These are phyloP conservation scores for Lochmaea capreae DNA, from an alignment of 2,888 invertebrate genomes.

Conservation along the genomic window DNA sequence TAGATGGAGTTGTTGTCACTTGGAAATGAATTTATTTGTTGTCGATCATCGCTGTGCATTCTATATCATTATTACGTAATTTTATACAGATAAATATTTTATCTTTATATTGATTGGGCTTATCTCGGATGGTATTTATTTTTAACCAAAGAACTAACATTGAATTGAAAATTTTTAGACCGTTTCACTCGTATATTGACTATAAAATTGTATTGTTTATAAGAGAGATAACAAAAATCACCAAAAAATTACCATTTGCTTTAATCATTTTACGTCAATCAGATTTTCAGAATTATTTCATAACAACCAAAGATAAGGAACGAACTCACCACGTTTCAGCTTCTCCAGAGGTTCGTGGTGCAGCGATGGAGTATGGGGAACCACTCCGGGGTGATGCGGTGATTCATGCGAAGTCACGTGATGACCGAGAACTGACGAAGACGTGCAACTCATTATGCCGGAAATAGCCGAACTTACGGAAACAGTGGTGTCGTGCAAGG, in stretches of 20 bases:
- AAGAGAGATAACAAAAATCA: too few species aligned
- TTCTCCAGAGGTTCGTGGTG: constrained; percentile 83
- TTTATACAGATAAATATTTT: neutral
- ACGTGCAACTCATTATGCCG: constrained; percentile 70
- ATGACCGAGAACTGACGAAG: constrained; percentile 66
- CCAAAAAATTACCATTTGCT: too few species aligned
- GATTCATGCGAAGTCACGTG: constrained; percentile 63
- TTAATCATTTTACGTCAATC: neutral
- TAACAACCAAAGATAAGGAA: constrained; percentile 29
- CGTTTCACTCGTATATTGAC: too few species aligned
- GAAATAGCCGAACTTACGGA: constrained; percentile 71
- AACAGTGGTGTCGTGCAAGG: constrained; percentile 71
- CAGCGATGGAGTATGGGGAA: constrained; percentile 70
- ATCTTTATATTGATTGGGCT: constrained; percentile 16
- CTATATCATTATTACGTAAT: constrained; percentile 1
- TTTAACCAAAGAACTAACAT: too few species aligned
- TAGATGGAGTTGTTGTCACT: too few species aligned
- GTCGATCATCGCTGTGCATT: too few species aligned
- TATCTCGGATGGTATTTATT: constrained; percentile 3
- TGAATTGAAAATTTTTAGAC: too few species aligned
- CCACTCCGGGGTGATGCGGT: constrained; percentile 71
- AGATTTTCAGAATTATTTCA: neutral
- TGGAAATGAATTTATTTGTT: too few species aligned
- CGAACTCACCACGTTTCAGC: constrained; percentile 80
- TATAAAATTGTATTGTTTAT: too few species aligned